These are phyloP conservation scores for Eleginops maclovinus DNA, from an alignment of 2,113 vertebrate genomes.

Conservation along the genomic window DNA sequence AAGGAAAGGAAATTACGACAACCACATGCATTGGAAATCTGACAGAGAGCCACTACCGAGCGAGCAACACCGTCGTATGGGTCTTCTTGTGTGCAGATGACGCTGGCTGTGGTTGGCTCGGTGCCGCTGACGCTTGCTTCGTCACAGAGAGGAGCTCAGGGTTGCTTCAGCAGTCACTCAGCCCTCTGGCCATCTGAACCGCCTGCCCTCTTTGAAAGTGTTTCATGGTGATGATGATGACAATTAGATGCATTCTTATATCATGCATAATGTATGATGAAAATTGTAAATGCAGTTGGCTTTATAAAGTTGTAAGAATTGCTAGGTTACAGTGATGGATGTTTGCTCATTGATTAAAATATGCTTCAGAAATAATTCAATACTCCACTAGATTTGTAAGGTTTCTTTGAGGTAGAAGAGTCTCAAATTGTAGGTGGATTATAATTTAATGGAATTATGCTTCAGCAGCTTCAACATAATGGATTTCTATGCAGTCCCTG, in stretches of 20 bases:
- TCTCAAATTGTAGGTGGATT: background rate
- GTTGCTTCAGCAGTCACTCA: slow-evolving; percentile 49
- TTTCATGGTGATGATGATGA: background rate
- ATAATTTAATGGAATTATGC: background rate
- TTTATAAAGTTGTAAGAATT: background rate
- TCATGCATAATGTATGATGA: background rate
- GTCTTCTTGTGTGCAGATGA: slow-evolving; percentile 72
- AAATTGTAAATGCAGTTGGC: too few relatives aligned
- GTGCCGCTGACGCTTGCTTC: slow-evolving; percentile 73
- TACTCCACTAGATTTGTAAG: background rate
- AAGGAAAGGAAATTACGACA: background rate
- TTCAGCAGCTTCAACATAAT: background rate
- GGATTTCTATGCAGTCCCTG: background rate
- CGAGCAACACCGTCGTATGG: slow-evolving; percentile 56
- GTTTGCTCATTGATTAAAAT: background rate
- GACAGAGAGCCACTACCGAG: slow-evolving; percentile 50
- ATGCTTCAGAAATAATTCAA: background rate
- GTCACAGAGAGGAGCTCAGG: slow-evolving; percentile 66
- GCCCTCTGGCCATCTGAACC: slow-evolving; percentile 54
- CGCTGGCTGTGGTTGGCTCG: slow-evolving; percentile 74
- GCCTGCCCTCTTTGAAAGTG: slow-evolving; percentile 34
- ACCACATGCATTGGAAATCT: slow-evolving; percentile 22
- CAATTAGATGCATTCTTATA: background rate
- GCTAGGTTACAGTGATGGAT: background rate
- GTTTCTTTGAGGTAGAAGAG: background rate